Evolutionary conservation across 2,888 invertebrate genomes (phyloP), one percentile per base, ranked within the genome.

Genomic region (Platerodrilus igneus): DNA sequence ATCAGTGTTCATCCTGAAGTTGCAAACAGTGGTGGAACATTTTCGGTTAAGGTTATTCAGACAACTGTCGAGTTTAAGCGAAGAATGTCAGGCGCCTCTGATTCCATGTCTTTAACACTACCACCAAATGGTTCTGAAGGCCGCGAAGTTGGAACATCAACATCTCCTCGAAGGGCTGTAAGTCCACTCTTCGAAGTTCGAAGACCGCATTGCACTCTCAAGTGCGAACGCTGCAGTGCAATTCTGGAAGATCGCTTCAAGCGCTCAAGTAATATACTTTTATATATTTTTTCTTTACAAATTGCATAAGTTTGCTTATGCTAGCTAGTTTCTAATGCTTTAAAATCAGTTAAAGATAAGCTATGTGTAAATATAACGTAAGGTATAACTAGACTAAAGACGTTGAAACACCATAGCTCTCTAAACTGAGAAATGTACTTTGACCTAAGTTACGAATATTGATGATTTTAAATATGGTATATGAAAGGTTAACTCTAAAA

Each of bases 191-290:
- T 82, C 40, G 82, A 83, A 68, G 78, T 81, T 54, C 72, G 81
- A 20, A 69, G 82, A 31, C 82, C 82, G 11, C 79, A 81, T 61
- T 84, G 83, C 68, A 84, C 83, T 2, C 73, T 84, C 34, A 82
- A 83, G 55, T 84, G 84, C 58, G 80, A 81, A 59, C 75, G 79
- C 58, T 84, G 84, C 68, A 81, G 77, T 37, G 73, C 77, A 33
- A 74, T 80, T 42, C 72, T 83, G 28, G 82, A 81, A 61, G 81
- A 82, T 55, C 75, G 80, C 57, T 82, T 81, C 67, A 80, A 75
- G 68, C 77, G 71, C 59, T 68, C 67, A 60, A 62, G 77, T 77
- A 66, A 76, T n/a, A n/a, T n/a, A 68, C 76, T 70, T 59, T 68
- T 65, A 58, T 59, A 76, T 76, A 66, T 67, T 34, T 35, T 29